Conservation (phyloP, 2,113 vertebrate genomes). For the Etia nguti region DNA sequence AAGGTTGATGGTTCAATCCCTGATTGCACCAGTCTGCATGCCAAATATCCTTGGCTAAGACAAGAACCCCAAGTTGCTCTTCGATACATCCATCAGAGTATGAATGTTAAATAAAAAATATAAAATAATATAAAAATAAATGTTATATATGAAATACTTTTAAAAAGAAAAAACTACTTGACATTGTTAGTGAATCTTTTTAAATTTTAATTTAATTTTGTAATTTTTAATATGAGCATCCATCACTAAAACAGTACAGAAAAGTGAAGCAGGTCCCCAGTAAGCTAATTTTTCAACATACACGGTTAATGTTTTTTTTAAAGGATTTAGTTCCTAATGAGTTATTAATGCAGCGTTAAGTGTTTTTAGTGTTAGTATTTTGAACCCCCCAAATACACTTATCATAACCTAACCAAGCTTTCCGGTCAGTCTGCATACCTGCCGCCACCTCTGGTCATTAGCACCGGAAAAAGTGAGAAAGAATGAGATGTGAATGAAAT, state of each 20-base stretch:
- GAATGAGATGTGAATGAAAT: too few relatives aligned
- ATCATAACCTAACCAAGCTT: not conserved
- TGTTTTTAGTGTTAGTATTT: not conserved
- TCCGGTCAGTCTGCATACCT: too few relatives aligned
- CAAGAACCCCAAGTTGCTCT: not conserved
- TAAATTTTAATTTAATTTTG: too few relatives aligned
- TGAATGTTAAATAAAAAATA: not conserved
- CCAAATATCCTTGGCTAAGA: not conserved
- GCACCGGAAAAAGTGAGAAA: too few relatives aligned
- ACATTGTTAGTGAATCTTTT: not conserved
- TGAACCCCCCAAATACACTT: not conserved
- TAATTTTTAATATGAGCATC: not conserved
- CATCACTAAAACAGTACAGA: not conserved
- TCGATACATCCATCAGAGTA: fast-evolving
- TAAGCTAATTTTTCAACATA: not conserved
- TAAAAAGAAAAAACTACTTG: not conserved
- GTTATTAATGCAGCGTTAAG: fast-evolving
- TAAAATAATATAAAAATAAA: not conserved
- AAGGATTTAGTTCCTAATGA: not conserved
- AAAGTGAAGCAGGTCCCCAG: not conserved
- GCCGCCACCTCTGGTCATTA: too few relatives aligned
- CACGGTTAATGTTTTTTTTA: not conserved
- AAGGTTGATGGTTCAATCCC: too few relatives aligned
- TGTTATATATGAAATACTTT: too few relatives aligned
- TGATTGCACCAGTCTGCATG: not conserved